Conservation (phyloP, 2,888 invertebrate species). For the Nemotelus nigrinus region DNA sequence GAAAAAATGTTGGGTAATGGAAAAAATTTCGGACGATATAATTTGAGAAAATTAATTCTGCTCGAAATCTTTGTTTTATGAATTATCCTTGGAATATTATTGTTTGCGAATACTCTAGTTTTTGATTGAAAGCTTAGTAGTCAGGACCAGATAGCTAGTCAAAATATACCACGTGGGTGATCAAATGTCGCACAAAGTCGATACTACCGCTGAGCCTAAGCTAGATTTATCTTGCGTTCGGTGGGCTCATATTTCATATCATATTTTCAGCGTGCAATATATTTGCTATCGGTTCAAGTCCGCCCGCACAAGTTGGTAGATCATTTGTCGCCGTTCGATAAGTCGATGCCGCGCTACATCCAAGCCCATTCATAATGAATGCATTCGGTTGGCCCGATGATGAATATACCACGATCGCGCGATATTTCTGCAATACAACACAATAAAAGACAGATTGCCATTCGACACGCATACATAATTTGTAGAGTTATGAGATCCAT, state of each 20-base stretch:
- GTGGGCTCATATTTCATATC: slow-evolving; percentile 12
- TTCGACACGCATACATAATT: slow-evolving; percentile 37
- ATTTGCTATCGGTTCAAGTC: not conserved
- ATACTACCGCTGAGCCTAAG: no score
- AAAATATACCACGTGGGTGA: no score
- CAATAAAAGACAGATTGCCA: slow-evolving; percentile 33
- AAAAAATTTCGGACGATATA: no score
- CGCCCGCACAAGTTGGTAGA: slow-evolving; percentile 21
- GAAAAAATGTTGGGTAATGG: no score
- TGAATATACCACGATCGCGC: slow-evolving; percentile 25
- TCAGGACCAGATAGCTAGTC: no score
- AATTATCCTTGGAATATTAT: no score
- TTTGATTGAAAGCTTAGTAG: no score
- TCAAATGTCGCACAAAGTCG: no score
- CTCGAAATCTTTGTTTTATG: no score
- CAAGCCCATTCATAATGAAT: slow-evolving; percentile 11
- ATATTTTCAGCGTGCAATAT: not conserved
- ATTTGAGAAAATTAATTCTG: no score
- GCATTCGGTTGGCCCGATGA: slow-evolving; percentile 10
- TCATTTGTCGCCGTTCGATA: not conserved
- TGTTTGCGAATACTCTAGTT: no score
- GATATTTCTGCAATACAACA: slow-evolving; percentile 19
- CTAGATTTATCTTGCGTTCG: not conserved
- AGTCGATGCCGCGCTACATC: not conserved
- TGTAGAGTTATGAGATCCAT: slow-evolving; percentile 28